These are phyloP conservation scores for Drosophila aldrichi DNA, from an alignment of 2,888 invertebrate genomes.

Conservation along the genomic window DNA sequence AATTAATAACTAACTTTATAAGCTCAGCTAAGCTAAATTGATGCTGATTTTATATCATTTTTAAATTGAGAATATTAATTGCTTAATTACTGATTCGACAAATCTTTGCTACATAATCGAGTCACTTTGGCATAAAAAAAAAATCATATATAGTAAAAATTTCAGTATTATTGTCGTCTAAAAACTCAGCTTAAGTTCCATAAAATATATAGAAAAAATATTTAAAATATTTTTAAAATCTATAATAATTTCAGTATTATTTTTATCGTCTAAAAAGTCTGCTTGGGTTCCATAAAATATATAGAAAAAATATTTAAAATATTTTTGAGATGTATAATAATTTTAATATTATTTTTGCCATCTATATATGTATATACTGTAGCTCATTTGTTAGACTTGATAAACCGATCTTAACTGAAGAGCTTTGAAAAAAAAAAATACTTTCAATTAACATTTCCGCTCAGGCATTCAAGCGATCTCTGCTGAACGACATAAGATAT, in stretches of 20 bases:
- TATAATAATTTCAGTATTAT: too few relatives aligned
- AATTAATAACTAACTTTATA: neutral
- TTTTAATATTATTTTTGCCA: too few relatives aligned
- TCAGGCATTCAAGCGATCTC: slow-evolving; percentile 41
- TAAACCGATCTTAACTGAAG: slow-evolving; percentile 18
- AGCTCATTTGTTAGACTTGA: slow-evolving; percentile 23
- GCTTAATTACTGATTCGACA: neutral
- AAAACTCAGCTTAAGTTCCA: too few relatives aligned
- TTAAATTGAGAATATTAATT: neutral
- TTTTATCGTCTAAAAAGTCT: too few relatives aligned
- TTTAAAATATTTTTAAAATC: too few relatives aligned
- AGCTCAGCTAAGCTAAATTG: neutral
- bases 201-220: too few relatives aligned
- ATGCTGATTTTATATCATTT: neutral
- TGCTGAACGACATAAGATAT: slow-evolving; percentile 36
- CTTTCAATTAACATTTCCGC: slow-evolving; percentile 69
- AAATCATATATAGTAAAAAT: too few relatives aligned
- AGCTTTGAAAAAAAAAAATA: slow-evolving; percentile 22
- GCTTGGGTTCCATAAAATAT: too few relatives aligned
- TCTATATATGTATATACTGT: neutral
- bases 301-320: too few relatives aligned
- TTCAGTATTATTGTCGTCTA: too few relatives aligned
- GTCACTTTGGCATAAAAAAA: too few relatives aligned
- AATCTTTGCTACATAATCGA: neutral
- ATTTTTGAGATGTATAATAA: too few relatives aligned